These are phyloP conservation scores for Priocnemis perturbator DNA, from an alignment of 2,888 invertebrate species.

Conservation along the genomic window DNA sequence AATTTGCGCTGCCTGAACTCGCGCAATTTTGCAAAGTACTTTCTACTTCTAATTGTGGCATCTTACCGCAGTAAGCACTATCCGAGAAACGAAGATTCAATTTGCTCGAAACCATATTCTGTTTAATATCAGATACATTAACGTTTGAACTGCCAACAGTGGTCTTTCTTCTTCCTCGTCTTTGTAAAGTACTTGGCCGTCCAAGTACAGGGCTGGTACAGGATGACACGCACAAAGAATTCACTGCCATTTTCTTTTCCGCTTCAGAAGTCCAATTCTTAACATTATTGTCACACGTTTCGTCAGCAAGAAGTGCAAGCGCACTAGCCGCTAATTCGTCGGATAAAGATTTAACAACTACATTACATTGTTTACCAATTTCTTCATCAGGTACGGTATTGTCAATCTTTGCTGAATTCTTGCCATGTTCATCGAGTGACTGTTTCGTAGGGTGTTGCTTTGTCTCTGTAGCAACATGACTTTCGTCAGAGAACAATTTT, in stretches of 20 bases:
- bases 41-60: background rate
- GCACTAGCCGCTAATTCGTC: conserved; percentile 70
- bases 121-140: conserved; percentile 1
- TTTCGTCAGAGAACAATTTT: conserved; percentile 53
- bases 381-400: background rate
- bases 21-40: background rate
- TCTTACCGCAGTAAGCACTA: background rate
- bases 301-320: conserved; percentile 70
- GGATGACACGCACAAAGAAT: conserved; percentile 18
- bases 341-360: conserved; percentile 28
- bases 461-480: background rate
- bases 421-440: too few species aligned
- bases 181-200: conserved; percentile 50
- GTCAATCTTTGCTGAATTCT: too few species aligned
- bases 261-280: conserved; percentile 18
- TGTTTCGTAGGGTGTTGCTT: background rate
- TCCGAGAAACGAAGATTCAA: background rate
- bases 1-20: background rate
- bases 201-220: conserved; percentile 52
- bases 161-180: conserved; percentile 43
- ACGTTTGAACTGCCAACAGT: conserved; percentile 52
- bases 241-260: conserved; percentile 40
- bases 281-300: conserved; percentile 44
- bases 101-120: background rate
- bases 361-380: background rate